A percentile compares a stretch with the other conserved stretches of the same genome.
These are phyloP conservation scores for Mizuhopecten yessoensis DNA, from an alignment of 1,140 invertebrate species.

Conservation along the genomic window DNA sequence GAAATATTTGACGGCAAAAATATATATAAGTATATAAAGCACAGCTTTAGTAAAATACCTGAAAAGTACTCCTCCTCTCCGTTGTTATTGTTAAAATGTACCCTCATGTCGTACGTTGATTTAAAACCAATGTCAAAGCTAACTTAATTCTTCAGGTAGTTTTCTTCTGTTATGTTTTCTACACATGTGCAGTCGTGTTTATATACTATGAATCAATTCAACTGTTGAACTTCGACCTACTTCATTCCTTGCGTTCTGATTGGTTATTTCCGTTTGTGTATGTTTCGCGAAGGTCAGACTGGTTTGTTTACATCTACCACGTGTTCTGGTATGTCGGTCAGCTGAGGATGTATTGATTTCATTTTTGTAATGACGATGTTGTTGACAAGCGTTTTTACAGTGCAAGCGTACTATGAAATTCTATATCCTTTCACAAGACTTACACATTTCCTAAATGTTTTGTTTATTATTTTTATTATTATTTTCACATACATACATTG, in stretches of 20 bases:
- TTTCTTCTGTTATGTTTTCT: neutral
- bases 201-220: slow-evolving; percentile 15
- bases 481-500: neutral
- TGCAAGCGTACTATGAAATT: too few relatives aligned
- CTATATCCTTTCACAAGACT: too few relatives aligned
- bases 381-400: neutral
- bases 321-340: slow-evolving; percentile 14
- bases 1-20: too few relatives aligned
- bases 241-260: neutral
- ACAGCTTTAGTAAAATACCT: too few relatives aligned
- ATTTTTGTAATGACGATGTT: neutral
- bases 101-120: neutral
- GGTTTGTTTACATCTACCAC: slow-evolving; percentile 25
- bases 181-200: neutral
- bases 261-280: neutral
- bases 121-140: neutral
- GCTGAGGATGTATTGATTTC: neutral
- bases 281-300: neutral
- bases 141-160: neutral
- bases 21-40: too few relatives aligned
- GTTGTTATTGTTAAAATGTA: slow-evolving; percentile 28
- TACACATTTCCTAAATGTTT: too few relatives aligned
- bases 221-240: slow-evolving; percentile 24
- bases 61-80: neutral
- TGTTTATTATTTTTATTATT: neutral